These are phyloP conservation scores for Bombyx mandarina DNA, from an alignment of 1,140 invertebrate genomes.

Conservation along the genomic window DNA sequence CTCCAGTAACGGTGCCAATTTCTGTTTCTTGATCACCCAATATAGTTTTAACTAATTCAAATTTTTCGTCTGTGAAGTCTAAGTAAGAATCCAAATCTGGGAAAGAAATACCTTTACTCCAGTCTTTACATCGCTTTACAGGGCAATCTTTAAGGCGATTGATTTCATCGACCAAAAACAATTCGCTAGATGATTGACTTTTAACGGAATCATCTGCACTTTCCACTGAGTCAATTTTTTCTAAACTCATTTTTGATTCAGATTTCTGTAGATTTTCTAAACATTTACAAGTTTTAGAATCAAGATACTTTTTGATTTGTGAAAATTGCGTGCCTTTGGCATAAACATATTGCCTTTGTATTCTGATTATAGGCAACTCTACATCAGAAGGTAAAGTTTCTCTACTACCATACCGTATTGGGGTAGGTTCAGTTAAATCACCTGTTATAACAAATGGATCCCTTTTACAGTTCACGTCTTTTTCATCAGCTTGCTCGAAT, in stretches of 20 bases:
- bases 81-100: constrained; percentile 38
- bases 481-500: constrained; percentile 24
- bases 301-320: constrained; percentile 41
- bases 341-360: constrained; percentile 48
- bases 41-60: constrained; percentile 32
- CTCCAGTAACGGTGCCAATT: constrained; percentile 13
- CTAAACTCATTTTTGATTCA: neutral
- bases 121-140: constrained; percentile 30
- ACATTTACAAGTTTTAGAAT: constrained; percentile 42
- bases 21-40: constrained; percentile 17
- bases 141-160: constrained; percentile 40
- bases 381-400: constrained; percentile 44
- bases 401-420: constrained; percentile 40
- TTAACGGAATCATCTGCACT: constrained; percentile 8
- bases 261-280: neutral
- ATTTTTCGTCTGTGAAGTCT: constrained; percentile 52
- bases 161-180: constrained; percentile 29
- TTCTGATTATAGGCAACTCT: constrained; percentile 42
- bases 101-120: constrained; percentile 24
- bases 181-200: constrained; percentile 26
- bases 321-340: constrained; percentile 52
- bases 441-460: constrained; percentile 43
- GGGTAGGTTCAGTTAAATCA: constrained; percentile 31
- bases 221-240: neutral
- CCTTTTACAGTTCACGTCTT: constrained; percentile 23